These are phyloP conservation scores for Monarcha castaneiventris DNA, from an alignment of 2,113 vertebrate species.

Conservation along the genomic window DNA sequence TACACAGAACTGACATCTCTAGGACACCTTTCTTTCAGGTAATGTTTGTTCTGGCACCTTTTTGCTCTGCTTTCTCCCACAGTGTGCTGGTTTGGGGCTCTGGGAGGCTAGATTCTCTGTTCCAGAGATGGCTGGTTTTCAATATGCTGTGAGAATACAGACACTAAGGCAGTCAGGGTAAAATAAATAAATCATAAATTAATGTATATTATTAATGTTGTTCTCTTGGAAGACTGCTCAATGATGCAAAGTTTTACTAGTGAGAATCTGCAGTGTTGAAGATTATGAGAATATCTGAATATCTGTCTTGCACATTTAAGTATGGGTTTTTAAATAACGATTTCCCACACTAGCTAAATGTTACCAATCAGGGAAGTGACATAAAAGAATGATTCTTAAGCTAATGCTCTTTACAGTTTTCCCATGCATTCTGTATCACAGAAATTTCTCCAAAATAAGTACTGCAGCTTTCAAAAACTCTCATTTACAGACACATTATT, in stretches of 20 bases:
- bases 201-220: not conserved
- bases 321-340: not conserved
- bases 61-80: not conserved
- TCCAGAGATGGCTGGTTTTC: not conserved
- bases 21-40: not conserved
- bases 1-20: not conserved
- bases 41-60: not conserved
- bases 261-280: not conserved
- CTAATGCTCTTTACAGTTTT: not conserved
- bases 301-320: not conserved
- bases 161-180: not conserved
- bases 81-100: not conserved
- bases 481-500: not conserved
- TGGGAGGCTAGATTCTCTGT: not conserved
- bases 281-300: not conserved
- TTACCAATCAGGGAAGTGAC: not conserved
- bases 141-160: not conserved
- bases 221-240: not conserved
- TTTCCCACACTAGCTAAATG: not conserved
- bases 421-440: not conserved
- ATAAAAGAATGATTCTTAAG: not conserved
- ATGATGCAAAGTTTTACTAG: not conserved
- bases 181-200: constrained; percentile 20
- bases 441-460: not conserved
- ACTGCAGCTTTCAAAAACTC: not conserved